These are phyloP conservation scores for Ormyrus rosae DNA, from an alignment of 2,888 invertebrate genomes.

Conservation along the genomic window DNA sequence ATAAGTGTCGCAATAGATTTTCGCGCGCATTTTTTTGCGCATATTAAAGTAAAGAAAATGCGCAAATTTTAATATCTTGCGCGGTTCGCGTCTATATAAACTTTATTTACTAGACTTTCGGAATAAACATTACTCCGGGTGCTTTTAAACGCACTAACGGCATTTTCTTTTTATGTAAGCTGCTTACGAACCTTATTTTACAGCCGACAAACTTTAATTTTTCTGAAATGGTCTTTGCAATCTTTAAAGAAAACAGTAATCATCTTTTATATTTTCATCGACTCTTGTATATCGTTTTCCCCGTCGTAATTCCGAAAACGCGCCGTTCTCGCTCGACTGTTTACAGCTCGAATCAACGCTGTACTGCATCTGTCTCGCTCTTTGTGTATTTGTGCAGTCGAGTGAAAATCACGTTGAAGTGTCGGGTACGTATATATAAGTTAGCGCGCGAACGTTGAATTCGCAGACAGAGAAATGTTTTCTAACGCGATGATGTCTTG, in stretches of 20 bases:
- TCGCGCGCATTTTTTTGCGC: not conserved
- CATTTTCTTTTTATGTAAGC: no score
- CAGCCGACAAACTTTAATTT: no score
- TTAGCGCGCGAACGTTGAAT: not conserved
- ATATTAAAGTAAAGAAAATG: conserved; percentile 20
- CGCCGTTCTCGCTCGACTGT: not conserved
- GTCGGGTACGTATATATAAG: not conserved
- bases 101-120: not conserved
- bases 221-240: no score
- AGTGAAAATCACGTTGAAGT: conserved; percentile 28
- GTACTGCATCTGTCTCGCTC: not conserved
- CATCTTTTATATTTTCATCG: not conserved
- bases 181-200: no score
- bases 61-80: conserved; percentile 37
- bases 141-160: no score
- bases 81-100: conserved; percentile 22
- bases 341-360: not conserved
- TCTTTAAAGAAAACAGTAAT: no score
- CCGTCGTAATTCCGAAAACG: not conserved
- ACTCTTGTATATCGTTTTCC: not conserved
- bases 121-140: not conserved
- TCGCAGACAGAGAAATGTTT: conserved; percentile 4
- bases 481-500: not conserved
- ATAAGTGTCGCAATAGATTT: conserved; percentile 10
- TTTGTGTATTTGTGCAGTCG: conserved; percentile 29